Evolutionary conservation across 2,888 invertebrate species (phyloP), one percentile per base, ranked within the genome.

Genomic region (Chironomus riparius): DNA sequence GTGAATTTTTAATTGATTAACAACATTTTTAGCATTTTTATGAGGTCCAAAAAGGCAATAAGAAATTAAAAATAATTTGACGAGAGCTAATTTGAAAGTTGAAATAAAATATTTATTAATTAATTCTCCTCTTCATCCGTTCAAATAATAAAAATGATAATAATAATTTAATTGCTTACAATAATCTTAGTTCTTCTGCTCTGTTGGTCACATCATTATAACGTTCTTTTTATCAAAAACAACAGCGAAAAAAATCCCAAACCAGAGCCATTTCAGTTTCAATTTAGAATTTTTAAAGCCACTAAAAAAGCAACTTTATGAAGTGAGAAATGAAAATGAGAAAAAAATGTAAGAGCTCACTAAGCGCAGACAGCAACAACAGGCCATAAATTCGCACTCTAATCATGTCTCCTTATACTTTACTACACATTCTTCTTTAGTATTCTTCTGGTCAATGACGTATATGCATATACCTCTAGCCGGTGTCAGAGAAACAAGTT

Each of bases 81-180:
- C 21, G 24, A 65, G 65, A 65, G 65, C 65, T 65, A 65, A 65
- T 65, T 65, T 65, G 65, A 65, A 65, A 21, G 65, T 18, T 56
- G 38, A 15, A 56, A 56, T 56, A 65, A 13, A 65, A 65, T 21
- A 62, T 22, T 18, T 56, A 10, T 10, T 65, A 65, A 65, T 65
- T 65, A 65, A 65, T 65, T 65, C 56, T 56, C 56, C 6, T 56
- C n/a, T 56, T 56, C 18, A 56, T 56, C 38, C 38, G 10, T 38
- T 38, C 38, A 10, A 38, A 38, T 38, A 38, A 38, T 38, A 38
- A 38, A 38, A 38, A 38, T 38, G 1, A 38, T 38, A 38, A 38
- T 56, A 56, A 56, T 56, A 56, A 4, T 56, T 56, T 56, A 56
- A 56, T 56, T 56, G 56, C 56, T 15, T 18, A 56, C 13, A 15